These are phyloP conservation scores for Dasypogon diadema DNA, from an alignment of 2,888 invertebrate genomes.

Conservation along the genomic window DNA sequence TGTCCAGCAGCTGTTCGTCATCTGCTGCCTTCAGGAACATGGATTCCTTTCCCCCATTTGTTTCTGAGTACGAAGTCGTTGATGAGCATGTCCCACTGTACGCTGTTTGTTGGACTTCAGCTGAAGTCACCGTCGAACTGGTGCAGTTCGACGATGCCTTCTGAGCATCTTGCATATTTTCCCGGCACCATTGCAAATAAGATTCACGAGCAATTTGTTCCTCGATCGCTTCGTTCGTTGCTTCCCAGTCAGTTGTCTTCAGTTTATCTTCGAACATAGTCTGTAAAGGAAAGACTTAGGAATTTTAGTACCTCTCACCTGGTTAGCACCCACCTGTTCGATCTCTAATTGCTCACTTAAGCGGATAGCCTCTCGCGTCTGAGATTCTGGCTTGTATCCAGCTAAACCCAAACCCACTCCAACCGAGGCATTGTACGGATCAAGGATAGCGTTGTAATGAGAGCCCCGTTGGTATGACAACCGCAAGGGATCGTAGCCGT, in stretches of 20 bases:
- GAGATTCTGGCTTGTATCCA: conserved; percentile 80
- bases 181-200: conserved; percentile 82
- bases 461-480: conserved; percentile 88
- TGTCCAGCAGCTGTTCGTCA: not conserved
- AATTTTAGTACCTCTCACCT: too few relatives aligned
- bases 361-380: conserved; percentile 79
- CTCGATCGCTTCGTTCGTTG: conserved; percentile 90
- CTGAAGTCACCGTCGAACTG: conserved; percentile 56
- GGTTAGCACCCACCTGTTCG: conserved; percentile 81
- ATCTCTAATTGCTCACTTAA: conserved; percentile 84
- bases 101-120: conserved; percentile 35
- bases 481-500: conserved; percentile 82
- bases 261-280: conserved; percentile 92
- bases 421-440: conserved; percentile 84
- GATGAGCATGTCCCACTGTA: conserved; percentile 1
- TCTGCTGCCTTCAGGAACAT: conserved; percentile 5
- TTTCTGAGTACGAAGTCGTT: not conserved
- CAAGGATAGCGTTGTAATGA: conserved; percentile 90
- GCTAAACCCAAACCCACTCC: conserved; percentile 89
- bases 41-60: not conserved
- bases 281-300: conserved; percentile 64
- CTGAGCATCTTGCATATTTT: conserved; percentile 71
- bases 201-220: conserved; percentile 89
- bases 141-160: conserved; percentile 27
- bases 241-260: conserved; percentile 91